Evolutionary conservation across 2,113 vertebrate species (phyloP).

Genomic region (Muscicapa adusta): DNA sequence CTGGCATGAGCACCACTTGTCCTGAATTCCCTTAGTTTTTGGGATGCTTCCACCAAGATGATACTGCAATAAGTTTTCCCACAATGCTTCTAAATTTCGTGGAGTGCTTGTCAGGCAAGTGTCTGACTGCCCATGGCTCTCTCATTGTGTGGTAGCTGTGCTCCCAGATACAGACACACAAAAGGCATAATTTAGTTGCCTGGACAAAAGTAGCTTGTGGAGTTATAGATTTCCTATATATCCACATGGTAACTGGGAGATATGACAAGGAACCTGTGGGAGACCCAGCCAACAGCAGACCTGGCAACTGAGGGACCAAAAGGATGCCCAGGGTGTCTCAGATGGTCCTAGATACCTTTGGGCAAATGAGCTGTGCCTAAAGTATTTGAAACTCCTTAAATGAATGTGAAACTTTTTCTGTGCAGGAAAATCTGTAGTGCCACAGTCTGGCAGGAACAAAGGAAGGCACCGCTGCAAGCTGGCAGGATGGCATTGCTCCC

Average conservation of each 20-base stretch:
- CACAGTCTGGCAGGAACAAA: constrained; percentile 3
- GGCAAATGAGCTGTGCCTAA: neutral
- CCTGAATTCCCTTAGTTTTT: neutral
- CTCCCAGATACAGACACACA: neutral
- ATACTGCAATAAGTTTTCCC: neutral
- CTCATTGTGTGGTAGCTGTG: neutral
- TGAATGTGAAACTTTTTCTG: neutral
- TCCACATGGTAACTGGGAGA: neutral
- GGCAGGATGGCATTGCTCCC: neutral
- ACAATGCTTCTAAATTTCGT: neutral
- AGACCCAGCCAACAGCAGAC: neutral
- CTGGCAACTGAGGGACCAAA: neutral
- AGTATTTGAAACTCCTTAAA: neutral
- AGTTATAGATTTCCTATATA: neutral
- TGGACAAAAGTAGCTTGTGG: neutral
- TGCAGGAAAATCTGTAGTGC: neutral
- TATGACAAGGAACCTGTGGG: neutral
- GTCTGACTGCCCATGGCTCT: neutral
- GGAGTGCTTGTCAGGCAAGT: neutral
- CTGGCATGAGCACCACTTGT: neutral
- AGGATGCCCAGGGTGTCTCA: neutral
- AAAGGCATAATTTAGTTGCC: neutral
- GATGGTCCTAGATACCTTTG: neutral
- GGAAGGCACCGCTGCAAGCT: neutral
- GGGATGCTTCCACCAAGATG: neutral